These are phyloP conservation scores for Drosophila vallismaia DNA, from an alignment of 2,888 invertebrate genomes.

Conservation along the genomic window DNA sequence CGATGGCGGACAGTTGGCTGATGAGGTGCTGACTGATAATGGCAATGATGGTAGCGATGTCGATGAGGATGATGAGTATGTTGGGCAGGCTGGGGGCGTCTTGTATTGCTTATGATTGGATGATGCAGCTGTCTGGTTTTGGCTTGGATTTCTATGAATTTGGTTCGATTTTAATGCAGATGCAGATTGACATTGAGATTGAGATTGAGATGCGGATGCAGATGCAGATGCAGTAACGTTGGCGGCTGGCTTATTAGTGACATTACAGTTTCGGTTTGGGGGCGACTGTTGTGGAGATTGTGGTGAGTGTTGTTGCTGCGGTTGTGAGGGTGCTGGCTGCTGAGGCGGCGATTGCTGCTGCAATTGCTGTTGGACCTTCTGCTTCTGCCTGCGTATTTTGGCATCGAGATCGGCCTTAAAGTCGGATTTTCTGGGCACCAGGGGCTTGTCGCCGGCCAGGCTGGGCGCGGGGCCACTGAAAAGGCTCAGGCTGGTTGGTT, in stretches of 20 bases:
- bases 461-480: slow-evolving; percentile 63
- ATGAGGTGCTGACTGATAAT: slow-evolving; percentile 44
- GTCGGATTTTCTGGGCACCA: slow-evolving; percentile 73
- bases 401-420: slow-evolving; percentile 82
- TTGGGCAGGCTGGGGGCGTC: slow-evolving; percentile 40
- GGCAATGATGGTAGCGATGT: slow-evolving; percentile 39
- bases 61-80: slow-evolving; percentile 45
- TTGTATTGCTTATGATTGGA: slow-evolving; percentile 61
- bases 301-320: slow-evolving; percentile 47
- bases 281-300: slow-evolving; percentile 60
- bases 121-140: slow-evolving; percentile 43
- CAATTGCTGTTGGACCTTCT: slow-evolving; percentile 77
- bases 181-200: not conserved
- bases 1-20: slow-evolving; percentile 49
- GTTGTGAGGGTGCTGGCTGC: slow-evolving; percentile 46
- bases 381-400: slow-evolving; percentile 80
- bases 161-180: slow-evolving; percentile 25
- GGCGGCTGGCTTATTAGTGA: slow-evolving; percentile 68
- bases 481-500: slow-evolving; percentile 76
- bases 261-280: slow-evolving; percentile 77
- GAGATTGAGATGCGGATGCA: slow-evolving; percentile 30
- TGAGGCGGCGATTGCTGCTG: slow-evolving; percentile 66
- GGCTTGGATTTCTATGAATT: slow-evolving; percentile 61
- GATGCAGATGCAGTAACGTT: slow-evolving; percentile 58
- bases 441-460: slow-evolving; percentile 50